Evolutionary conservation across 1,140 invertebrate genomes (phyloP), one percentile per base, ranked within the genome.

Genomic region (Papilio machaon): DNA sequence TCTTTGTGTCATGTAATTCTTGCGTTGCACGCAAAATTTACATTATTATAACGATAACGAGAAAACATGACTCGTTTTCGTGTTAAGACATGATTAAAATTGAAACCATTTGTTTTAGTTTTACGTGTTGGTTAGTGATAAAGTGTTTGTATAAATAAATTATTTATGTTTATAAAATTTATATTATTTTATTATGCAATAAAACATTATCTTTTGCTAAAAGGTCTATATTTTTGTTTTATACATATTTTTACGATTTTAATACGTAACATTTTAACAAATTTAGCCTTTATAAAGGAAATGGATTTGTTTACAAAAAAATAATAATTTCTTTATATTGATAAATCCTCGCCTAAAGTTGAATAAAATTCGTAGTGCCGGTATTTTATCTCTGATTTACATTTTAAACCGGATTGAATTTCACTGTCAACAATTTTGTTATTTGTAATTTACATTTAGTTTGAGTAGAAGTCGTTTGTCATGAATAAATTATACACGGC

Each of bases 361-460:
- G 17, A 70, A 35, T 70, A 35, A 35, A 70, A 70, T 35, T 70
- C 30, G 15, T 35, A 38, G 13, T 38, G 64, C 3, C 15, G 23
- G 23, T 70, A 35, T 73, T 73, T 73, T 47, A 73, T 43, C 73
- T 47, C 73, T 19, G 17, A 73, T 74, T 74, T 47, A 74, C 73
- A 74, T 47, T 74, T 74, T 76, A 76, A 76, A 49, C 46, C 74
- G 46, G 43, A 76, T 49, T 76, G 74, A 76, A 76, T 30, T 49
- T 76, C 43, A 49, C 74, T 52, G 74, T 76, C 74, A 49, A 76
- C 74, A 52, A 30, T 30, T 30, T 30, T 30, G 23, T 75, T 52
- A 75, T 76, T 76, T 49, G 74, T 76, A 76, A 76, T 76, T 76
- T 76, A 49, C 74, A 76, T 76, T 76, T 76, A 54, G 74, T 52